Evolutionary conservation across 2,113 vertebrate species (phyloP), one percentile per base, ranked within the genome.

Genomic region (Silurus meridionalis): DNA sequence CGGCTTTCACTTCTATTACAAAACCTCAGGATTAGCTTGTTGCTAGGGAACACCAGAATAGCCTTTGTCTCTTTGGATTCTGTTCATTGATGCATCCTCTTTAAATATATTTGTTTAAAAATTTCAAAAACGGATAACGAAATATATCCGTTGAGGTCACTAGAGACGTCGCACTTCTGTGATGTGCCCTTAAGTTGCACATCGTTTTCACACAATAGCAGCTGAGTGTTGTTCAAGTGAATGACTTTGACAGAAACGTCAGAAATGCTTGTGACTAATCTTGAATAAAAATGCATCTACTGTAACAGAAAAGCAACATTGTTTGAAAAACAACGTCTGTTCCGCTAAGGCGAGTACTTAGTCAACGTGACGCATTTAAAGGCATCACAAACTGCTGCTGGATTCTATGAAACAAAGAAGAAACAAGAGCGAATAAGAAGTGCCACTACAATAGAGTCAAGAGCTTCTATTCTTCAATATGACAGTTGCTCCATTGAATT

Each of bases 21-120:
- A 84, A 86, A 88, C 82, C 74, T 83, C 53, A 86, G 88, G 80
- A 85, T 85, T 84, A 75, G 71, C 88, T 87, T 82, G 91, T 89
- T 91, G 89, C 88, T 91, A 87, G 88, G 89, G 81, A 89, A 91
- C 89, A 88, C 80, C 77, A 80, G 85, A 84, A 71, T 74, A 83
- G 72, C 63, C 75, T 84, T 71, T 74, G 75, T 85, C 81, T 83
- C 82, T 83, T 66, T 14, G 48, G 61, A 66, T 50, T 83, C 83
- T 85, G 81, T 69, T 81, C 46, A 82, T 64, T 58, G 67, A 78
- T 63, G 81, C 84, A 74, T 55, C 71, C 46, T 83, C 69, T 74
- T 82, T 64, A 17, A 55, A 79, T 28, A 7, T 37, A 37, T 37
- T 10, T 37, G 17, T 78, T 46, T 48, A 52, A 10, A 85, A 78